Conservation (phyloP, 23 tunicate genomes). For the Ascidia mentula region DNA sequence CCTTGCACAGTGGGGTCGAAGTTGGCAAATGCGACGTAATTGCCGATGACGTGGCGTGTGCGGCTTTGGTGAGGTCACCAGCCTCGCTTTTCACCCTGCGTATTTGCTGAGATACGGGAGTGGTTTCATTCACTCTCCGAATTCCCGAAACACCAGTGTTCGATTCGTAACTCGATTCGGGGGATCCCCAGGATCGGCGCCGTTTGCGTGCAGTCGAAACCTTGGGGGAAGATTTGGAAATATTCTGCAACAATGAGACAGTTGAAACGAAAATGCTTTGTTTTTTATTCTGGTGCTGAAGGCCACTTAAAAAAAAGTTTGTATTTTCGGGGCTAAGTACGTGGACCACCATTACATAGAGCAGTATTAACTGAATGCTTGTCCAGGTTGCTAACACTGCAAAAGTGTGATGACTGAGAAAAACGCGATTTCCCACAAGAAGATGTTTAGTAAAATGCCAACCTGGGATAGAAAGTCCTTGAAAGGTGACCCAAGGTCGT, state of each 20-base stretch:
- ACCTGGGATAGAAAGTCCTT: conserved; percentile 38
- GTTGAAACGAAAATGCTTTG: too few relatives aligned
- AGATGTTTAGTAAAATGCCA: too few relatives aligned
- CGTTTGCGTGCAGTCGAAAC: conserved; percentile 25
- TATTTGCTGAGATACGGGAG: conserved; percentile 27
- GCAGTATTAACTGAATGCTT: too few relatives aligned
- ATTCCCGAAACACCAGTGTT: not conserved
- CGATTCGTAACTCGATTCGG: conserved; percentile 32
- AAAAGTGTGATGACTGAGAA: too few relatives aligned
- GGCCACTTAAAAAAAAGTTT: too few relatives aligned
- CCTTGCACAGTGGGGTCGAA: conserved; percentile 46
- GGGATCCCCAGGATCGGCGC: conserved; percentile 70
- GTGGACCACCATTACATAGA: too few relatives aligned
- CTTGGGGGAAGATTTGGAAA: conserved; percentile 13
- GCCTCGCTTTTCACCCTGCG: conserved; percentile 52
- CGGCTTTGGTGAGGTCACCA: conserved; percentile 19
- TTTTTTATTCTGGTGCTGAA: too few relatives aligned
- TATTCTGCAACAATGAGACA: too few relatives aligned
- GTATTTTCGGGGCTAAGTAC: too few relatives aligned
- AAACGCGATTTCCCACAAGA: too few relatives aligned
- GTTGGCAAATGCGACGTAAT: conserved; percentile 24
- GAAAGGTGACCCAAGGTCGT: conserved; percentile 66
- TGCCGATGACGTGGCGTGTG: not conserved
- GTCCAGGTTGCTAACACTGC: too few relatives aligned
- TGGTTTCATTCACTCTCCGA: conserved; percentile 24